Percentiles rank a stretch among this genome's conserved stretches.
Evolutionary conservation across 2,797 vertebrate genomes (phyloP).

Genomic region (Denticeps clupeoides): DNA sequence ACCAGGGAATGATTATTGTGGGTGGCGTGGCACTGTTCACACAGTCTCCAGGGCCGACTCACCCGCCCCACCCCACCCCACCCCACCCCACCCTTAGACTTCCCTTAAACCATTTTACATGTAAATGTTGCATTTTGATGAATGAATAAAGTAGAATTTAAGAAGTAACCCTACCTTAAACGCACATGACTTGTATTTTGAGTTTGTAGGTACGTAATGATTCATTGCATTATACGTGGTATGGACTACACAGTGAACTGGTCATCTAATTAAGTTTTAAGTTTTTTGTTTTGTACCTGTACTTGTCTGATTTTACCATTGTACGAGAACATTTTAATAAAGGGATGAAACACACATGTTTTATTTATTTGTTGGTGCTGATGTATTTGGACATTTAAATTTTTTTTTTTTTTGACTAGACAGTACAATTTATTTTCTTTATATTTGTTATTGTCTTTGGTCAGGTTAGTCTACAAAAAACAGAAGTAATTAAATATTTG

Average conservation of each 20-base stretch:
- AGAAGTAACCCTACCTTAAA: slow-evolving; percentile 25
- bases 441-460: too few relatives aligned
- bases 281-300: slow-evolving; percentile 24
- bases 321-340: slow-evolving; percentile 38
- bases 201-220: slow-evolving; percentile 23
- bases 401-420: background rate
- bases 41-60: slow-evolving; percentile 1
- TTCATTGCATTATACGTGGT: slow-evolving; percentile 24
- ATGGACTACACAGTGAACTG: slow-evolving; percentile 18
- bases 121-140: slow-evolving; percentile 25
- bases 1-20: too few relatives aligned
- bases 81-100: too few relatives aligned
- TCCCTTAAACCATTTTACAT: slow-evolving; percentile 6
- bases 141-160: slow-evolving; percentile 23
- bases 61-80: background rate
- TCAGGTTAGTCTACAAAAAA: too few relatives aligned
- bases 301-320: slow-evolving; percentile 30
- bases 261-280: slow-evolving; percentile 26
- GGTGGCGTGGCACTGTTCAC: slow-evolving; percentile 17
- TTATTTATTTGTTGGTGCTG: slow-evolving; percentile 12
- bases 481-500: too few relatives aligned
- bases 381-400: background rate
- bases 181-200: slow-evolving; percentile 19
- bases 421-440: too few relatives aligned
- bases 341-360: slow-evolving; percentile 26